A percentile compares a stretch with the other conserved stretches of the same genome.
Conservation (phyloP, 92 coral and sea anemone genomes). For the Zoanthus solanderi region DNA sequence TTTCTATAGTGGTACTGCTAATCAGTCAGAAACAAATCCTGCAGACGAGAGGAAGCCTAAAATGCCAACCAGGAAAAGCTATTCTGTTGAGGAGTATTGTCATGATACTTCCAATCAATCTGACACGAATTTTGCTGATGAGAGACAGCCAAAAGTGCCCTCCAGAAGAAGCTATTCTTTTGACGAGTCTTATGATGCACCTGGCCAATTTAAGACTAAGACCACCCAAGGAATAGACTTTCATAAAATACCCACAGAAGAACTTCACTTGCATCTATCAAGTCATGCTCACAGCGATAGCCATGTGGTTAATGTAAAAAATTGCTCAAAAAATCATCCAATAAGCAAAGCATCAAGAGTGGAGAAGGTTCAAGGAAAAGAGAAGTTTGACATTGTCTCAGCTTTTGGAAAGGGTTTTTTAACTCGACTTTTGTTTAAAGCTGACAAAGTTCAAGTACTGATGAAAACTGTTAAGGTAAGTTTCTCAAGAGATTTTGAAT, state of each 20-base stretch:
- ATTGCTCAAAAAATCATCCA: background rate
- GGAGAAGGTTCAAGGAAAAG: slow-evolving; percentile 43
- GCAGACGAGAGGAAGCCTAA: slow-evolving; percentile 54
- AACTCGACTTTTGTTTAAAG: slow-evolving; percentile 80
- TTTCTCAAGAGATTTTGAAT: too few species aligned
- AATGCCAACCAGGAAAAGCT: slow-evolving; percentile 75
- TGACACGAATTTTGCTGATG: slow-evolving; percentile 17
- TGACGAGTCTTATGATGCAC: background rate
- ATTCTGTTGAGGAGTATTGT: slow-evolving; percentile 74
- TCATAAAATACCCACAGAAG: slow-evolving; percentile 46
- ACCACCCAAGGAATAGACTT: slow-evolving; percentile 21
- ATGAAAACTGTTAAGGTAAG: slow-evolving; percentile 88
- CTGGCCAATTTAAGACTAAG: too few species aligned
- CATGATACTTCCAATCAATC: slow-evolving; percentile 39
- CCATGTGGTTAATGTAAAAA: background rate
- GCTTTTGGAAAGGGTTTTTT: slow-evolving; percentile 94
- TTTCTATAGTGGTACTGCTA: slow-evolving; percentile 50
- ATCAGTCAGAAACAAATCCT: slow-evolving; percentile 20
- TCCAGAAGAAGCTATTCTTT: slow-evolving; percentile 78
- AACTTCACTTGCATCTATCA: slow-evolving; percentile 35
- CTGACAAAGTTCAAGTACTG: slow-evolving; percentile 82
- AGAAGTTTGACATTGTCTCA: slow-evolving; percentile 80
- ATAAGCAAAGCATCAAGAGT: background rate
- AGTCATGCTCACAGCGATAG: background rate
- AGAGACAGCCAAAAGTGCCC: slow-evolving; percentile 62